Percentiles rank a stretch among this genome's conserved stretches.
Conservation (phyloP, 2,888 invertebrate genomes). For the Lagria hirta region DNA sequence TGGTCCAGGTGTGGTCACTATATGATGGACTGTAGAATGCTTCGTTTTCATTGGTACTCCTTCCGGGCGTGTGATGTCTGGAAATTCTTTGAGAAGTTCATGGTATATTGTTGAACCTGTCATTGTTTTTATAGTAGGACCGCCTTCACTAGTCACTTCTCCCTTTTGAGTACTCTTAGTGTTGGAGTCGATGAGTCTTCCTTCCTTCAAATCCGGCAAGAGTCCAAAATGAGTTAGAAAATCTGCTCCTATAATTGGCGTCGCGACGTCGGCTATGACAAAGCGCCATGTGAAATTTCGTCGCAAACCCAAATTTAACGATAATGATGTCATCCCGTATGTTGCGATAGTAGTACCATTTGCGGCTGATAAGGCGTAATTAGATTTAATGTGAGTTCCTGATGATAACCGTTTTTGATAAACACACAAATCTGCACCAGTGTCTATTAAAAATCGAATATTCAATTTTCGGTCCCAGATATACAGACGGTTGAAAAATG, state of each 20-base stretch:
- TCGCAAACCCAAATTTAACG: conserved; percentile 25
- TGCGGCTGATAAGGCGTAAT: conserved; percentile 13
- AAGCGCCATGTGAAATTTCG: conserved; percentile 28
- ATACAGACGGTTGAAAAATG: no score
- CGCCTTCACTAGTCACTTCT: background rate
- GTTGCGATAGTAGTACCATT: conserved; percentile 10
- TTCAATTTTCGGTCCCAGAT: no score
- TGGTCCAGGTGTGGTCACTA: conserved; percentile 39
- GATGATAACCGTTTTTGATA: no score
- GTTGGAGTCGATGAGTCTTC: conserved; percentile 15
- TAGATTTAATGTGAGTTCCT: no score
- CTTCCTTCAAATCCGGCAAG: conserved; percentile 20
- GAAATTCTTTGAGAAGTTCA: conserved; percentile 6
- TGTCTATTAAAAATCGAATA: no score
- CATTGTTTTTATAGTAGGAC: no score
- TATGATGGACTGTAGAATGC: conserved; percentile 32
- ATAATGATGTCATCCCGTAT: conserved; percentile 4
- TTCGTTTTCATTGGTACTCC: background rate
- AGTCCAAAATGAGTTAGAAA: conserved; percentile 26
- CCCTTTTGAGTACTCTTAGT: conserved; percentile 2
- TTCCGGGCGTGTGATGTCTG: conserved; percentile 4
- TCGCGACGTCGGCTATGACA: conserved; percentile 27
- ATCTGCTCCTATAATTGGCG: conserved; percentile 31
- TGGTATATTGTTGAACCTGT: no score
- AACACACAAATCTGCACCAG: no score